Base-by-base conservation (phyloP, 2,888 invertebrate genomes). In the Microchrysa polita region DNA sequence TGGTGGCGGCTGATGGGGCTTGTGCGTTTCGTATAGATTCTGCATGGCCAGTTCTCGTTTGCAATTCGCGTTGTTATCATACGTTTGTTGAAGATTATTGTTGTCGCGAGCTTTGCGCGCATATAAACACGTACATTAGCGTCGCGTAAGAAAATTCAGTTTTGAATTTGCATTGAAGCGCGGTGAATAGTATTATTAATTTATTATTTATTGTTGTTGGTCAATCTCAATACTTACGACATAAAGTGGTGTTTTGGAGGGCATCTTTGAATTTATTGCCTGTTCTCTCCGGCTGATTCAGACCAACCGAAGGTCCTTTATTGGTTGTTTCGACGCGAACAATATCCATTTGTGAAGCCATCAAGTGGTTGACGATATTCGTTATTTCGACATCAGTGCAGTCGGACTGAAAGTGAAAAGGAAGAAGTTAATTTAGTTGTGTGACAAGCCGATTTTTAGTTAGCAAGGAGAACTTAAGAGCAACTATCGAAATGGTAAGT, bases 21-120 rank as follows among this genome's bases (percentile, higher is more conserved):
- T 22, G 22, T 65, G 18, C 16, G 16, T 23, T 57, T 40, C 34
- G 55, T 55, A 40, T 40, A 40, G 69, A 57, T 69, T 69, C 69
- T 65, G 65, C 42, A 27, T 16, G 55, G 69, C 69, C 69, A 69
- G 69, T 69, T 69, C 69, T 55, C 69, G 69, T 69, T 69, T 40
- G 22, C 23, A 69, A 55, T 55, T 69, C 55, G 69, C 69, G 69
- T 55, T 55, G 69, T 69, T 69, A 69, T 55, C 69, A 69, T 55
- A 40, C 57, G 40, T n/a, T 22, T 55, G 55, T 22, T 5, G 20
- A n/a, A n/a, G n/a, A n/a, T n/a, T n/a, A 23, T 20, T 48, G 42
- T n/a, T 22, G 57, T 69, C 40, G 55, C 10, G 34, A 18, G 20
- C 65, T 65, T 22, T 48, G 10, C n/a, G 18, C 5, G 40, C 34